Percentiles rank a stretch among this genome's conserved stretches.
Conservation (phyloP, 2,113 vertebrate species). For the Microcebus murinus region DNA sequence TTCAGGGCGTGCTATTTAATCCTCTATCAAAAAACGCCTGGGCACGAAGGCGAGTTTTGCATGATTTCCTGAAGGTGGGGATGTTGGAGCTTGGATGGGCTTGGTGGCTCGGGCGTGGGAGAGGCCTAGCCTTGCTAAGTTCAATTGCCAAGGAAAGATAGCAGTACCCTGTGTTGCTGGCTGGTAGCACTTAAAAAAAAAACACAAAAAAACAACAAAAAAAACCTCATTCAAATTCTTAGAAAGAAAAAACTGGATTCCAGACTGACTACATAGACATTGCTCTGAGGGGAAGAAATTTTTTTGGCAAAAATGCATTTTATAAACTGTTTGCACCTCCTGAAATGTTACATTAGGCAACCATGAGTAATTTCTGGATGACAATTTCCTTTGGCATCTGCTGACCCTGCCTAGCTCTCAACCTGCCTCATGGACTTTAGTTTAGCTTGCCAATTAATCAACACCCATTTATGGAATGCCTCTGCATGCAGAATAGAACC, state of each 20-base stretch:
- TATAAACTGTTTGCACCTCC: neutral
- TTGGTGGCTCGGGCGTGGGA: neutral
- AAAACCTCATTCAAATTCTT: conserved; percentile 5
- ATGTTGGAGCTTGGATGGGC: conserved; percentile 73
- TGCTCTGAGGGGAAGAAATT: neutral
- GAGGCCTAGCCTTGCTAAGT: neutral
- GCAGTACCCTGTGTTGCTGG: neutral
- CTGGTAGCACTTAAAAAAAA: neutral
- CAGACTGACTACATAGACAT: neutral
- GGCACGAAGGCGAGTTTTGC: conserved; percentile 17
- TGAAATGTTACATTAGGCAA: neutral
- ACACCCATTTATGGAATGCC: neutral
- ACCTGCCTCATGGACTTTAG: rapidly evolving
- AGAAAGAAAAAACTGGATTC: conserved; percentile 13
- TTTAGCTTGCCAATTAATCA: neutral
- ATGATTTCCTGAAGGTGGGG: conserved; percentile 78
- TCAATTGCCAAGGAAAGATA: neutral
- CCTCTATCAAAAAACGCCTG: neutral
- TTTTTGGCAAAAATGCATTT: conserved; percentile 32
- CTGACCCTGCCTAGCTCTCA: neutral
- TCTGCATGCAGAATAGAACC: neutral
- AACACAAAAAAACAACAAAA: neutral
- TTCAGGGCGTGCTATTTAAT: neutral
- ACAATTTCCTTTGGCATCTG: neutral
- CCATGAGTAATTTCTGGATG: neutral